Evolutionary conservation across 2,113 vertebrate genomes (phyloP), one percentile per base, ranked within the genome.

Genomic region (Xiphophorus couchianus): DNA sequence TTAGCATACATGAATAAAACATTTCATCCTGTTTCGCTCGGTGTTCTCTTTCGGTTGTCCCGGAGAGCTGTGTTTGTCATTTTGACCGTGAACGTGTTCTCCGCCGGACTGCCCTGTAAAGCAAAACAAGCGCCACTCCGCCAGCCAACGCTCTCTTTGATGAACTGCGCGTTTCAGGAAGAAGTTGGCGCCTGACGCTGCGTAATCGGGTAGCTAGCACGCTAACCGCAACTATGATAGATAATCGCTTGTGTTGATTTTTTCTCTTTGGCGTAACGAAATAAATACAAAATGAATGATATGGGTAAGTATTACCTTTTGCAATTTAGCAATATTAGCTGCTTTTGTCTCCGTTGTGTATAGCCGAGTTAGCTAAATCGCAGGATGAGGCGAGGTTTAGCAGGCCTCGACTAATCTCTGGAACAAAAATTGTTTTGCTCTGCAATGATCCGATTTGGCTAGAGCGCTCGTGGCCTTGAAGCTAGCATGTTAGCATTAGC

Each of bases 371-470:
- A 61, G 76, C 81, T 39, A 69, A 58, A 80, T 63, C 37, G 12
- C 72, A 61, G 39, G 62, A 63, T 82, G 81, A 83, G 65, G 65
- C 28, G 28, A 13, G 28, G 73, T 76, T 30, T 12, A 12, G 30
- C 68, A 86, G 92, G 92, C 92, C 92, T 85, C 75, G 92, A 86
- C 92, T 92, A 92, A 92, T 91, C 83, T 74, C 91, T 92, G 92
- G 91, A 91, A 86, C 86, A 76, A 84, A 63, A 79, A 73, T 67
- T 64, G 76, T 86, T 90, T 87, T 62, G 25, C 66, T 63, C 28
- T 14, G 5, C 11, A 60, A 60, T n/a, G 39, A 72, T 25, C 71
- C 76, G 82, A 70, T 85, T 62, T 61, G 30, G 25, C n/a, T 8
- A 15, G 60, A 51, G 31, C 65, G 37, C 3, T 33, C 54, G 74